Percentiles rank a stretch among this genome's conserved stretches.
Evolutionary conservation across 2,888 invertebrate genomes (phyloP).

Genomic region (Aphodius sticticus): DNA sequence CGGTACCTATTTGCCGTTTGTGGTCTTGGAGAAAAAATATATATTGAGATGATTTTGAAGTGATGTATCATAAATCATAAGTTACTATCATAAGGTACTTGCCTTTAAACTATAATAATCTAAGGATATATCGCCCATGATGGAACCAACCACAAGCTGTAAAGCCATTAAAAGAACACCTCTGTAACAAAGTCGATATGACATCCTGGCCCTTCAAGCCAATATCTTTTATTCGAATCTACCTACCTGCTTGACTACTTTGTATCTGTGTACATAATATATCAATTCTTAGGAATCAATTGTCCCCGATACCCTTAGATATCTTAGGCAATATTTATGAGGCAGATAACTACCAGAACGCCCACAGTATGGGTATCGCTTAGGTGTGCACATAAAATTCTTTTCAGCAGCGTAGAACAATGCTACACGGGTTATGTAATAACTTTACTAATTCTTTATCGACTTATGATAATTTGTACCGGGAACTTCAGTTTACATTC

Average conservation of each 20-base stretch:
- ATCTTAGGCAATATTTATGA: not conserved
- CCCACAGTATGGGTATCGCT: not conserved
- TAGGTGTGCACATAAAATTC: not conserved
- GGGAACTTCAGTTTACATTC: not conserved
- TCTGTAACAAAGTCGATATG: not conserved
- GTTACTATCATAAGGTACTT: no score
- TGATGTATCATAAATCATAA: no score
- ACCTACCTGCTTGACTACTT: not conserved
- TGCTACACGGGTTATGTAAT: not conserved
- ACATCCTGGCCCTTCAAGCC: not conserved
- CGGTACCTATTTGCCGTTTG: no score
- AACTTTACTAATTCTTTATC: not conserved
- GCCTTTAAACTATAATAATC: no score
- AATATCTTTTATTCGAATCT: slow-evolving; percentile 4
- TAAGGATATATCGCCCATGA: no score
- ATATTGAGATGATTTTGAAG: no score
- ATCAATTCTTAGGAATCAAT: not conserved
- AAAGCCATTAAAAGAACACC: not conserved
- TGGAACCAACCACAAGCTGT: no score
- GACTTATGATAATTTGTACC: not conserved
- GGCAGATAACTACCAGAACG: not conserved
- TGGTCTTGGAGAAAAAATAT: no score
- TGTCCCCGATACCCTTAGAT: not conserved
- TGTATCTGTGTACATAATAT: not conserved
- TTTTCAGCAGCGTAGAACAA: not conserved